Percentiles rank a stretch among this genome's conserved stretches.
These are phyloP conservation scores for Parotocinclus haroldoi DNA, from an alignment of 2,797 vertebrate genomes.

Conservation along the genomic window DNA sequence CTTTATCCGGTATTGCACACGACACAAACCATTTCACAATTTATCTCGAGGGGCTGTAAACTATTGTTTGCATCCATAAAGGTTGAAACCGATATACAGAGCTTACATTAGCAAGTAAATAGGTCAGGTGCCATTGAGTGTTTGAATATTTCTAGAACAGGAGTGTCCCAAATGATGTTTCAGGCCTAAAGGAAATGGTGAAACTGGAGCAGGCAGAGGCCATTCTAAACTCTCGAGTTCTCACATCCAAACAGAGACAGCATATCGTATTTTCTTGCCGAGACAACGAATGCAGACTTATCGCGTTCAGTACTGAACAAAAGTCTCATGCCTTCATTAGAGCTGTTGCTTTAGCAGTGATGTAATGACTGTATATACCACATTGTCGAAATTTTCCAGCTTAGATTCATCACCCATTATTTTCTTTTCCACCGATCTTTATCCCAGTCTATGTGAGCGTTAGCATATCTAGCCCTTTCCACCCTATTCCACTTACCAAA, in stretches of 20 bases:
- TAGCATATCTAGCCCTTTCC: no score
- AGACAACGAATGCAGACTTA: no score
- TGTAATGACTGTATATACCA: no score
- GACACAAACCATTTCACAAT: background rate
- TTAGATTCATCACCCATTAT: no score
- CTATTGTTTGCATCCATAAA: slow-evolving; percentile 18
- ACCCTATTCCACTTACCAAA: no score
- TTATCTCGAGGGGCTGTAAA: background rate
- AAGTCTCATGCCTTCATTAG: no score
- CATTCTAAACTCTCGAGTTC: background rate
- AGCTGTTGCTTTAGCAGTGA: no score
- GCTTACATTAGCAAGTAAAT: slow-evolving; percentile 35
- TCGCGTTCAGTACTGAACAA: no score
- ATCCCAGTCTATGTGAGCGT: no score
- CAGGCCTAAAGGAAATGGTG: background rate
- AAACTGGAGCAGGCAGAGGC: slow-evolving; percentile 40
- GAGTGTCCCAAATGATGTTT: slow-evolving; percentile 17
- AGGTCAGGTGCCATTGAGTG: slow-evolving; percentile 36
- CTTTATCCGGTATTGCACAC: background rate
- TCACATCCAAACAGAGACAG: background rate
- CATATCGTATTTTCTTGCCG: no score
- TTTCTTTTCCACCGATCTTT: no score
- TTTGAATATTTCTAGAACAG: slow-evolving; percentile 38
- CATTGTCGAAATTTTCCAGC: no score
- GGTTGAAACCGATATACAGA: slow-evolving; percentile 25